These are phyloP conservation scores for Lamprologus callipterus DNA, from an alignment of 2,113 vertebrate genomes.

Conservation along the genomic window DNA sequence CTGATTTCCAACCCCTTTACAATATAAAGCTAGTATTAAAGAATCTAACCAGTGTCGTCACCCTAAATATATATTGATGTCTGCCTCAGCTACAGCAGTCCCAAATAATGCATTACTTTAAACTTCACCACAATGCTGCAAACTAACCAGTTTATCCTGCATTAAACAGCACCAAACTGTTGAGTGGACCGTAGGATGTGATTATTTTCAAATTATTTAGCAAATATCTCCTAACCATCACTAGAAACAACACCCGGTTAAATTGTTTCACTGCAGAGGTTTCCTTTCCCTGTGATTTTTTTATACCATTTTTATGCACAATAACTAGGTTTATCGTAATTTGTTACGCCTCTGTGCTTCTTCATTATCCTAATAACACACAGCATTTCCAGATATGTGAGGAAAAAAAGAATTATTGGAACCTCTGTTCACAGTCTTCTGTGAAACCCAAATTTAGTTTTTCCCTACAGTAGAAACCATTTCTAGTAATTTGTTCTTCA, in stretches of 20 bases:
- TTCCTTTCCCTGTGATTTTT: not conserved
- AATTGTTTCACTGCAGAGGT: not conserved
- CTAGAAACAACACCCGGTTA: not conserved
- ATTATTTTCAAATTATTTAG: not conserved
- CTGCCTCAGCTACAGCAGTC: not conserved
- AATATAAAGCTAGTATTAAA: not conserved
- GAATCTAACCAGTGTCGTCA: not conserved
- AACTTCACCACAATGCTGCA: not conserved
- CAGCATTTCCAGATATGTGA: not conserved
- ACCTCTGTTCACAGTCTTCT: not conserved
- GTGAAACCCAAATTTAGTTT: not conserved
- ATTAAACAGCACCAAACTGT: not conserved
- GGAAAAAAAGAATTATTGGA: not conserved
- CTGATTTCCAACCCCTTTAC: not conserved
- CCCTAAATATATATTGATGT: not conserved
- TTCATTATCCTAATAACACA: not conserved
- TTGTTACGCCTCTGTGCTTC: not conserved
- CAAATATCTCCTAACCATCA: not conserved
- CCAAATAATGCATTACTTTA: not conserved
- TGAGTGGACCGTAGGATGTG: fast-evolving
- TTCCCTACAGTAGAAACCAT: not conserved
- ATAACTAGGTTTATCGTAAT: not conserved
- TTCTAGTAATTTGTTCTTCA: not conserved
- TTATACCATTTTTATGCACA: not conserved
- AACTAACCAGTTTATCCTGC: not conserved